A percentile compares a stretch with the other conserved stretches of the same genome.
Conservation (phyloP, 2,888 invertebrate species). For the Lobophora halterata region DNA sequence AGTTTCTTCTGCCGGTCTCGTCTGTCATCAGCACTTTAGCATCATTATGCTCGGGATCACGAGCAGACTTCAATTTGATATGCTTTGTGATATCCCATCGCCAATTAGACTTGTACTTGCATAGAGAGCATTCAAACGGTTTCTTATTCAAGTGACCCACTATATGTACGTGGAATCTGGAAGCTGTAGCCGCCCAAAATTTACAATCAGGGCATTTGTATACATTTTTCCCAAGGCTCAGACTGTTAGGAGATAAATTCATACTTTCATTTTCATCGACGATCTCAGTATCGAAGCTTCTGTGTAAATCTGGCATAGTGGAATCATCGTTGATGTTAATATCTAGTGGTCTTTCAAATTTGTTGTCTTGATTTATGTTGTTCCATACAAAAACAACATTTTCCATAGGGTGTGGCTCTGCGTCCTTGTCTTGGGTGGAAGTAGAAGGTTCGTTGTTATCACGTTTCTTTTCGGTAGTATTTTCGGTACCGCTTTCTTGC, state of each 20-base stretch:
- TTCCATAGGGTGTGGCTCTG: conserved; percentile 87
- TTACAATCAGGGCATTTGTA: conserved; percentile 96
- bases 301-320: conserved; percentile 59
- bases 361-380: conserved; percentile 78
- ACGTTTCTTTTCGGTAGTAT: conserved; percentile 52
- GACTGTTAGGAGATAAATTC: conserved; percentile 77
- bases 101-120: conserved; percentile 97
- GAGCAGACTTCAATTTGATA: conserved; percentile 92
- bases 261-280: conserved; percentile 78
- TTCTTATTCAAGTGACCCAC: conserved; percentile 95
- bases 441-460: conserved; percentile 52
- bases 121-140: conserved; percentile 96
- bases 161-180: conserved; percentile 95
- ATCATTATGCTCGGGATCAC: conserved; percentile 90
- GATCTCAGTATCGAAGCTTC: conserved; percentile 59
- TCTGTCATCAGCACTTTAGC: conserved; percentile 94
- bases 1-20: conserved; percentile 93
- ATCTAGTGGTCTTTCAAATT: conserved; percentile 66
- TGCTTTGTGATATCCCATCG: conserved; percentile 98
- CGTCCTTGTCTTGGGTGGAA: conserved; percentile 55
- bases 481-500: conserved; percentile 52
- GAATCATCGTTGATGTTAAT: conserved; percentile 73
- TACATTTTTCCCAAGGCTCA: conserved; percentile 85
- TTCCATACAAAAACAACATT: conserved; percentile 92
- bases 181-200: conserved; percentile 96